Evolutionary conservation across 1,140 invertebrate genomes (phyloP).

Genomic region (Colletes gigas): DNA sequence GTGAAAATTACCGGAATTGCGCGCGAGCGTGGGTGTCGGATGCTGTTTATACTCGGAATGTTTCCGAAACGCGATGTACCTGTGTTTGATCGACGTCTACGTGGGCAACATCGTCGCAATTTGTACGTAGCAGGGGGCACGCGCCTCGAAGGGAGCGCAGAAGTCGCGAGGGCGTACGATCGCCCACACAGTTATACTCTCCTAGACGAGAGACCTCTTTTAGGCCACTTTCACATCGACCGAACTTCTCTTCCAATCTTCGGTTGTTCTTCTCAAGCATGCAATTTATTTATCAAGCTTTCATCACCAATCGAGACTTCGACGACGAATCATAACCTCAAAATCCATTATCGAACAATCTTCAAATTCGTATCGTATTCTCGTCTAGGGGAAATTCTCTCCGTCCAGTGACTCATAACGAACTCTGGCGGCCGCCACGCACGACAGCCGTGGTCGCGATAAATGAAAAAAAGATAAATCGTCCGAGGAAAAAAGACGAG

Average conservation of each 20-base stretch:
- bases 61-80: slow-evolving; percentile 5
- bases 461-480: not conserved
- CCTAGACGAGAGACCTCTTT: not conserved
- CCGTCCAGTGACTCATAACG: not conserved
- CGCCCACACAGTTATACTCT: slow-evolving; percentile 4
- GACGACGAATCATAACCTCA: no score
- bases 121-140: not conserved
- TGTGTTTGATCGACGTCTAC: not conserved
- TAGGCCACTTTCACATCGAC: not conserved
- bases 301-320: no score
- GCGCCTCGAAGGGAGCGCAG: slow-evolving; percentile 7
- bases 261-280: no score
- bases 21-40: not conserved
- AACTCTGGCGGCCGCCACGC: not conserved
- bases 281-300: no score
- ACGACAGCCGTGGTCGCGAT: not conserved
- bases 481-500: not conserved
- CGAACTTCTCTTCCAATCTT: no score
- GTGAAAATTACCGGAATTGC: slow-evolving; percentile 4
- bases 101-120: slow-evolving; percentile 11
- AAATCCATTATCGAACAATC: no score
- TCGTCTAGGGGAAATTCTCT: not conserved
- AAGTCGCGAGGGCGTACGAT: slow-evolving; percentile 17
- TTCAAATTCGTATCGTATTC: no score
- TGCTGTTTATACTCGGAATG: not conserved